Percentiles rank a stretch among this genome's conserved stretches.
phyloP scores from a whole-genome alignment of 2,113 vertebrate genomes.

The Cephalopholis sonnerati region DNA sequence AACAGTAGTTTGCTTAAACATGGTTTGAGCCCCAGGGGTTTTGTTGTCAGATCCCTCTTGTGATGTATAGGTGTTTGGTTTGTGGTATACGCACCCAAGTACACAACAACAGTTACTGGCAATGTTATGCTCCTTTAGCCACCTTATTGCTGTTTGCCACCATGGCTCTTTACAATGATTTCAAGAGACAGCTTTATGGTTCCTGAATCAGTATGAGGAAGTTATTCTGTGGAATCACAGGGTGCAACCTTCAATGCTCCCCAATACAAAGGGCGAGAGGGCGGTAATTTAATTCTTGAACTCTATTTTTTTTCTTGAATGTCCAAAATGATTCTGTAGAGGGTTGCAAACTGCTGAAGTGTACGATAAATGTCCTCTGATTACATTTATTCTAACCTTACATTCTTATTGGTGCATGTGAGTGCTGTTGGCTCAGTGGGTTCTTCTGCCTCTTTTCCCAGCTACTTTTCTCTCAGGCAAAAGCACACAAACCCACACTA shows the following conservation, averaged over 20 bases:
- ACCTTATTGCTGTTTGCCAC: constrained; percentile 29
- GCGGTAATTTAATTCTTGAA: constrained; percentile 16
- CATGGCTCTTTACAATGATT: constrained; percentile 31
- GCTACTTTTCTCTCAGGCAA: not conserved
- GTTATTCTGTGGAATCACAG: constrained; percentile 24
- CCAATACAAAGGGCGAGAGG: not conserved
- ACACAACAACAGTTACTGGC: constrained; percentile 33
- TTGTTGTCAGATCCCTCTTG: constrained; percentile 12
- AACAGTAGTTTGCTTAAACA: constrained; percentile 26
- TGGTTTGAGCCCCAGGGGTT: not conserved
- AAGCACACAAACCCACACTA: not conserved
- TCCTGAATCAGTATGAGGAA: constrained; percentile 16
- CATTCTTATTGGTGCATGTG: not conserved
- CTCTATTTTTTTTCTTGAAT: not conserved
- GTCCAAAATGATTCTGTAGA: not conserved
- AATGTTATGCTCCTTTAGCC: constrained; percentile 5
- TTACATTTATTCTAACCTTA: constrained; percentile 5
- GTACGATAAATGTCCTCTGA: not conserved
- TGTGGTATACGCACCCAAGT: not conserved
- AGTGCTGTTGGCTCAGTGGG: not conserved
- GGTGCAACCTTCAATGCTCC: constrained; percentile 4
- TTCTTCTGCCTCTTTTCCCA: too few relatives aligned
- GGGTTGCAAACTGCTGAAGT: constrained; percentile 6
- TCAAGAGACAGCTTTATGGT: constrained; percentile 50
- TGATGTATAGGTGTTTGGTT: constrained; percentile 44